A percentile compares a stretch with the other conserved stretches of the same genome.
These are phyloP conservation scores for Euglossa dilemma DNA, from an alignment of 1,140 invertebrate genomes.

Conservation along the genomic window DNA sequence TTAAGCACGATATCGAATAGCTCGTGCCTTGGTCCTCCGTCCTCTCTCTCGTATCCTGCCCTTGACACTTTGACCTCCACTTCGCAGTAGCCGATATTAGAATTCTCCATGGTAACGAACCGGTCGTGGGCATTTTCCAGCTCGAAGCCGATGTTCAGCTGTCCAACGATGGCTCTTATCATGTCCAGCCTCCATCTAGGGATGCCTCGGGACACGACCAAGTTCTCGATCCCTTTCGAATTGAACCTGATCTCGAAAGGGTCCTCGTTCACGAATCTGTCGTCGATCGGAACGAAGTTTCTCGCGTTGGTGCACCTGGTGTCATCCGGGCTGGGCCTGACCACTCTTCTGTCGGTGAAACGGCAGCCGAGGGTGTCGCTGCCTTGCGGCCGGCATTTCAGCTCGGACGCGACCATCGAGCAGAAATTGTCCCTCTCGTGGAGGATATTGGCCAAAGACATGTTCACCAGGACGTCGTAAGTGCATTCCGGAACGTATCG, in stretches of 20 bases:
- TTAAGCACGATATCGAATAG: constrained; percentile 21
- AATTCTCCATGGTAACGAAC: constrained; percentile 58
- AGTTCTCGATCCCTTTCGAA: constrained; percentile 56
- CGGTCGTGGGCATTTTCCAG: constrained; percentile 6
- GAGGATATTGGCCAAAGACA: constrained; percentile 46
- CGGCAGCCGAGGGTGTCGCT: constrained; percentile 49
- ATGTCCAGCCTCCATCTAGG: constrained; percentile 61
- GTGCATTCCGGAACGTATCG: constrained; percentile 50
- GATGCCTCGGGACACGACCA: constrained; percentile 60
- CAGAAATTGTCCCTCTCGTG: constrained; percentile 37
- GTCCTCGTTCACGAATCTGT: constrained; percentile 42
- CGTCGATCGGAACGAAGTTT: constrained; percentile 23
- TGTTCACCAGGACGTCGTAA: constrained; percentile 57
- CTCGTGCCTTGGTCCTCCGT: background rate
- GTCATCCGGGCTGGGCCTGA: background rate
- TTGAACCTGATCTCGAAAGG: constrained; percentile 69
- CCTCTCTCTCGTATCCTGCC: background rate
- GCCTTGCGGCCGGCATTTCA: constrained; percentile 49
- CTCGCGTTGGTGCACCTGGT: constrained; percentile 27
- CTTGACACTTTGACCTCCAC: constrained; percentile 40
- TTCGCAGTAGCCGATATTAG: constrained; percentile 49
- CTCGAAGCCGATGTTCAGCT: constrained; percentile 60
- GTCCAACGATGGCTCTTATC: constrained; percentile 62
- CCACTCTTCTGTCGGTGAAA: constrained; percentile 26
- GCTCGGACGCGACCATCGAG: constrained; percentile 29